Percentiles rank a stretch among this genome's conserved stretches.
These are phyloP conservation scores for Fabriciana adippe DNA, from an alignment of 2,888 invertebrate genomes.

Conservation along the genomic window DNA sequence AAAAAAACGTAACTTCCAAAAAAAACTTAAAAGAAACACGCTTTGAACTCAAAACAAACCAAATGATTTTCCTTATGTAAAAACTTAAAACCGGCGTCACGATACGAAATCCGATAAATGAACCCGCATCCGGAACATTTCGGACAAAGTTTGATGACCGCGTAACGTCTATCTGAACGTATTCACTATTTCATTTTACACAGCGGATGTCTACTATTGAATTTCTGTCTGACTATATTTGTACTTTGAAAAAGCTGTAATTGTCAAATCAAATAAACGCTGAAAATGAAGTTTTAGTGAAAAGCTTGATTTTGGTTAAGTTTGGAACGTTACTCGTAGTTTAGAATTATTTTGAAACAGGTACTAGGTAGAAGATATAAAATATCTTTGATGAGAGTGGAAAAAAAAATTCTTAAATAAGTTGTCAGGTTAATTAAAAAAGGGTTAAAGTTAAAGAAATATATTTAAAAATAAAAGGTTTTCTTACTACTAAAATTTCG, in stretches of 20 bases:
- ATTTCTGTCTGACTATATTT: slow-evolving; percentile 12
- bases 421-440: too few relatives aligned
- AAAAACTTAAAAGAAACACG: too few relatives aligned
- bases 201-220: slow-evolving; percentile 14
- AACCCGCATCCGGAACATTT: slow-evolving; percentile 46
- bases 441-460: too few relatives aligned
- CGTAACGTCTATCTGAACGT: slow-evolving; percentile 24
- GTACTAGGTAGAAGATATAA: background rate
- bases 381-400: background rate
- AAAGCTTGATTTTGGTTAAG: too few relatives aligned
- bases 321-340: too few relatives aligned
- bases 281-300: background rate
- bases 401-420: too few relatives aligned
- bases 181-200: slow-evolving; percentile 8
- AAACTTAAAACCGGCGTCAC: slow-evolving; percentile 46
- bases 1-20: too few relatives aligned
- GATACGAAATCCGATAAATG: slow-evolving; percentile 56
- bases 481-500: too few relatives aligned
- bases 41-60: background rate
- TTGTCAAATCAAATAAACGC: background rate
- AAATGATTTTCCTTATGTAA: background rate
- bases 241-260: background rate
- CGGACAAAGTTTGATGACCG: slow-evolving; percentile 42
- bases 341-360: background rate
- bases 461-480: too few relatives aligned